Conservation (phyloP, 2,113 vertebrate genomes). For the Macquaria australasica region DNA sequence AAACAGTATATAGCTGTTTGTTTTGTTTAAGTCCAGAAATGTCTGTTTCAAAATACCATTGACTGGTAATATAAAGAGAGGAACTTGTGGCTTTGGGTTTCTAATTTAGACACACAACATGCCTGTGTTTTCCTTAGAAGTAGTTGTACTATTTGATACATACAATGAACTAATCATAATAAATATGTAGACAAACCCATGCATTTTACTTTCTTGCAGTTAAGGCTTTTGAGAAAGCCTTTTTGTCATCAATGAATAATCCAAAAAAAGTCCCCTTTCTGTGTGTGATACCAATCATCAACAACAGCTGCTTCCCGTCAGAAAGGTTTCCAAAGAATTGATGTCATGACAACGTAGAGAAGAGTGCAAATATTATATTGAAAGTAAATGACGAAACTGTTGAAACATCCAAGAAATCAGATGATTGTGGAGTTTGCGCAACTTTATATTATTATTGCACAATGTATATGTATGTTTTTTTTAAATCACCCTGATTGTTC, state of each 20-base stretch:
- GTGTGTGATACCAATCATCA: not conserved
- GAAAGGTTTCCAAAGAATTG: constrained; percentile 3
- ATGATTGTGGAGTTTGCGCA: not conserved
- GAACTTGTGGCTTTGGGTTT: constrained; percentile 6
- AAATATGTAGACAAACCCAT: not conserved
- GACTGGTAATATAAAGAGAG: not conserved
- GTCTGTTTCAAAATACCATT: constrained; percentile 3
- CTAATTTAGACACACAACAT: not conserved
- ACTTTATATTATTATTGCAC: not conserved
- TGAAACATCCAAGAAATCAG: not conserved
- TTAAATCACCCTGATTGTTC: not conserved
- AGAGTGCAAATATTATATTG: constrained; percentile 6
- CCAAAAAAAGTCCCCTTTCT: not conserved
- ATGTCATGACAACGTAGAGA: constrained; percentile 27
- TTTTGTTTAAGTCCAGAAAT: not conserved
- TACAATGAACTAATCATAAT: not conserved
- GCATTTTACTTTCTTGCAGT: not conserved
- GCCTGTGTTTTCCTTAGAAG: not conserved
- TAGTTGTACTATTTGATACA: not conserved
- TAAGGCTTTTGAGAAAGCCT: not conserved
- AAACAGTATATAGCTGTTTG: not conserved
- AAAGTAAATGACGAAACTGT: not conserved
- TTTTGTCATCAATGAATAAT: not conserved
- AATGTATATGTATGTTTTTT: not conserved
- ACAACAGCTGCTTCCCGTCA: constrained; percentile 7